A percentile compares a stretch with the other conserved stretches of the same genome.
Conservation (phyloP, 2,797 vertebrate species). For the Mormyrops attenuatus region DNA sequence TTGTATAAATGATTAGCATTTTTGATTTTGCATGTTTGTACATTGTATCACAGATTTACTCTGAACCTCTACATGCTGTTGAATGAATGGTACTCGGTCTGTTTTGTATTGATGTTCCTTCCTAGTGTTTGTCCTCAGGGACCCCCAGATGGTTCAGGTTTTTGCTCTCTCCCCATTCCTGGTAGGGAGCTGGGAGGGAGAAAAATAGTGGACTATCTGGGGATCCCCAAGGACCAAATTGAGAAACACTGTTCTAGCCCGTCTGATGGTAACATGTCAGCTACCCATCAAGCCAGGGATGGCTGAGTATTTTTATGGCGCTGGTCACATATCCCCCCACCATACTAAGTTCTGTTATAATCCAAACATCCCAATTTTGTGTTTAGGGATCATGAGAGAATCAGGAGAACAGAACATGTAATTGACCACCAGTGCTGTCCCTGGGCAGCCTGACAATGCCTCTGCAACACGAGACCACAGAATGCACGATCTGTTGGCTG, state of each 20-base stretch:
- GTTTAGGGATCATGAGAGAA: neutral
- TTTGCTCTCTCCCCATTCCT: neutral
- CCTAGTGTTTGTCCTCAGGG: neutral
- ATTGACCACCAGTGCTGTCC: neutral
- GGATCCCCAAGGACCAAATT: neutral
- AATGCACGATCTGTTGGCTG: neutral
- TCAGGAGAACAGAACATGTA: neutral
- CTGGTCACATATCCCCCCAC: neutral
- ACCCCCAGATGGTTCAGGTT: neutral
- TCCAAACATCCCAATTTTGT: conserved; percentile 6
- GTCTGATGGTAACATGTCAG: neutral
- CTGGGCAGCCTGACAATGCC: neutral
- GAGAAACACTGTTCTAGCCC: neutral
- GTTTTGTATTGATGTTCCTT: neutral
- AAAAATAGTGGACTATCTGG: neutral
- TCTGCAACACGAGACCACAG: neutral
- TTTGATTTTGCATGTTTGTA: neutral
- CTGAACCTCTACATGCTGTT: neutral
- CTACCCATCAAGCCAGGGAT: neutral
- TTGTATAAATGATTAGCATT: neutral
- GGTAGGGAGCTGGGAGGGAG: neutral
- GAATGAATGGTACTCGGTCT: neutral
- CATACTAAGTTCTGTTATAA: neutral
- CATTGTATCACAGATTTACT: neutral
- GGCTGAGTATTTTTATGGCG: neutral